Conservation (phyloP, 2,888 invertebrate genomes). For the Pristionchus exspectatus region DNA sequence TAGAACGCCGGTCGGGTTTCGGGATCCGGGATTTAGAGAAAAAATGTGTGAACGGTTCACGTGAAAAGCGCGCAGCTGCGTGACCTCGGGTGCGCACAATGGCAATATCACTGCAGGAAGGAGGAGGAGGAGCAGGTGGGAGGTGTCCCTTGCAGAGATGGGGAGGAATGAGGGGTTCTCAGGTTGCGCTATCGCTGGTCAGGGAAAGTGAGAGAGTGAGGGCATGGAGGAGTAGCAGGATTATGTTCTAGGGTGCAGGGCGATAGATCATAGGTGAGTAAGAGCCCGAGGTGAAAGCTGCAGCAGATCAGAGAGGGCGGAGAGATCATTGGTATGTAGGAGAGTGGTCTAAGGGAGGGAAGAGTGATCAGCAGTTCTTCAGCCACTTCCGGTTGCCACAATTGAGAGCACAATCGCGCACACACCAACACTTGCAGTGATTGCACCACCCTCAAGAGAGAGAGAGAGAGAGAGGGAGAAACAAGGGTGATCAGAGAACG, state of each 20-base stretch:
- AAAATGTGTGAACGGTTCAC: not conserved
- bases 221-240: too few relatives aligned
- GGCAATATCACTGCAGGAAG: not conserved
- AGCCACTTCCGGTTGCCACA: not conserved
- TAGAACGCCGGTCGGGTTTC: not conserved
- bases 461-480: not conserved
- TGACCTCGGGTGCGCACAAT: slow-evolving; percentile 13
- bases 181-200: not conserved
- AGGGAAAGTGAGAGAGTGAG: not conserved
- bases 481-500: slow-evolving; percentile 7
- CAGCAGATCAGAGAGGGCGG: not conserved
- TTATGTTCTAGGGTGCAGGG: too few relatives aligned
- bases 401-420: slow-evolving; percentile 1
- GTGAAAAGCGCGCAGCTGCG: not conserved
- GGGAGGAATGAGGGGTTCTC: not conserved
- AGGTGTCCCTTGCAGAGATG: not conserved
- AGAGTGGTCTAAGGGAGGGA: not conserved
- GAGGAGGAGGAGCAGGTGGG: not conserved
- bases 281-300: not conserved
- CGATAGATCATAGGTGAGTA: too few relatives aligned
- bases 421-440: not conserved
- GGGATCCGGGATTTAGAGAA: not conserved
- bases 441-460: not conserved
- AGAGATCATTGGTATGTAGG: not conserved
- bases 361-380: not conserved